phyloP scores from a whole-genome alignment of 2,113 vertebrate species.

The Cepphus grylle region DNA sequence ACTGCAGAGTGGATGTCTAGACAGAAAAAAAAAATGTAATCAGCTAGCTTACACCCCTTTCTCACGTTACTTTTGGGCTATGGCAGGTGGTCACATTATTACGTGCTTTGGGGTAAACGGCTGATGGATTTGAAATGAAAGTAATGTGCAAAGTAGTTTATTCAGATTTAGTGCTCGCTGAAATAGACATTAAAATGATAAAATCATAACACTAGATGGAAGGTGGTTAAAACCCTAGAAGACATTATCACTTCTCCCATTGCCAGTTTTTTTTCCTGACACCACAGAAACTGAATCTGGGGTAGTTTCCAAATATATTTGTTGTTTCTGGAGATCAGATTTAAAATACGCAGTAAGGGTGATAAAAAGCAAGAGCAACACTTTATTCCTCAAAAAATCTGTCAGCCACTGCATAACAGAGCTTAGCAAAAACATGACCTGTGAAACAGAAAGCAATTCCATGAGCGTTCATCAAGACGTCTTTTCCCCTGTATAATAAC shows the following conservation, averaged over 20 bases:
- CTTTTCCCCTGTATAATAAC: not conserved
- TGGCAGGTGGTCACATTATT: not conserved
- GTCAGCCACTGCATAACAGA: not conserved
- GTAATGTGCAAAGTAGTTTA: not conserved
- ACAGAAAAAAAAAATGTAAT: not conserved
- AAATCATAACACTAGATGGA: not conserved
- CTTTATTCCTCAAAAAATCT: not conserved
- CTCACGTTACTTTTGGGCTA: not conserved
- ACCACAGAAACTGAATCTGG: not conserved
- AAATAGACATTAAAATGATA: not conserved
- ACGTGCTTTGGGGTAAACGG: not conserved
- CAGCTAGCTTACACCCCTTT: not conserved
- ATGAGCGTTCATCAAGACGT: not conserved
- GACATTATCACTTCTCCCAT: not conserved
- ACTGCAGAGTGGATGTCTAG: not conserved
- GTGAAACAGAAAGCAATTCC: not conserved
- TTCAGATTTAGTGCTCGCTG: not conserved
- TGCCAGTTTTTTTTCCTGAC: not conserved
- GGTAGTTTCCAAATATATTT: not conserved
- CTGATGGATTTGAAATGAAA: not conserved
- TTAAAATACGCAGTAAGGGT: not conserved
- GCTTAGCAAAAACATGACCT: not conserved
- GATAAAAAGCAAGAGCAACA: not conserved
- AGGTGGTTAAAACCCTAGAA: not conserved
- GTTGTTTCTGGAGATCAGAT: constrained; percentile 1